Evolutionary conservation across 2,797 vertebrate species (phyloP).

Genomic region (Pampus argenteus): DNA sequence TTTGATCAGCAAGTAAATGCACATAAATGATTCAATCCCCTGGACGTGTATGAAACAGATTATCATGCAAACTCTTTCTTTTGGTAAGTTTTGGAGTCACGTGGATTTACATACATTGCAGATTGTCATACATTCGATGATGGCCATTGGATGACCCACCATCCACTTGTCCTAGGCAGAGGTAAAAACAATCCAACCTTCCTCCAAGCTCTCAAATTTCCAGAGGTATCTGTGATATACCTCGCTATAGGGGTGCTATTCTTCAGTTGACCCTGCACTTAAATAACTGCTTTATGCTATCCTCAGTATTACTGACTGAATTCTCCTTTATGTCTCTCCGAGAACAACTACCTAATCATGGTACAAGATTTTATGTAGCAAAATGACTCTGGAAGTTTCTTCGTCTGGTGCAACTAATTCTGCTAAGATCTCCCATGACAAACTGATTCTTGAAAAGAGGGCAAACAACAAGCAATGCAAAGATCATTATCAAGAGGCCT

Average conservation of each 20-base stretch:
- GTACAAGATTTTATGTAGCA: too few species aligned
- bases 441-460: too few species aligned
- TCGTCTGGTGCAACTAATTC: neutral
- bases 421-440: neutral
- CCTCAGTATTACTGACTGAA: neutral
- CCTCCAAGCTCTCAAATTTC: too few species aligned
- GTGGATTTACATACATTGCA: neutral
- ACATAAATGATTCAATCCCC: neutral
- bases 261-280: neutral
- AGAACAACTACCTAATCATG: neutral
- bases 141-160: neutral
- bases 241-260: neutral
- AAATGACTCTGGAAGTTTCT: neutral
- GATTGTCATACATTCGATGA: neutral
- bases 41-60: neutral
- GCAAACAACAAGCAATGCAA: neutral
- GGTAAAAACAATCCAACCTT: conserved; percentile 4
- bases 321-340: neutral
- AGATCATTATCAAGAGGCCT: neutral
- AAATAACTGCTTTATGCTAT: too few species aligned
- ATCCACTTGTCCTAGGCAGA: neutral
- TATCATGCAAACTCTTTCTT: neutral
- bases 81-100: neutral
- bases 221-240: too few species aligned
- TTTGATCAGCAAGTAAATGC: neutral